These are phyloP conservation scores for Lagorchestes hirsutus DNA, from an alignment of 2,797 vertebrate species.

Conservation along the genomic window DNA sequence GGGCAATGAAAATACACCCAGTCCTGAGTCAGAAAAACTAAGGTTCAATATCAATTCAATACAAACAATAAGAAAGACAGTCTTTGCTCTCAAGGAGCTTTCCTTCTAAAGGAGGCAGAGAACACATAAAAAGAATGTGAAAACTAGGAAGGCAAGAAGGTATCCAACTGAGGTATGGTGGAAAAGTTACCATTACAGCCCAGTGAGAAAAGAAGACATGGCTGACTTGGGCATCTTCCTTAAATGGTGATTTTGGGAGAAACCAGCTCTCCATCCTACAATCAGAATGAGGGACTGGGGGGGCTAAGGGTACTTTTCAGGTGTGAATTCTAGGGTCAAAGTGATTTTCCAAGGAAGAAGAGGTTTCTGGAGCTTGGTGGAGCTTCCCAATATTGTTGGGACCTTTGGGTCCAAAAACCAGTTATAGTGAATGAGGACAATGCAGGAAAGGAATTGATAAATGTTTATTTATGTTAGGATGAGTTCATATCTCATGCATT, in stretches of 20 bases:
- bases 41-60: not conserved
- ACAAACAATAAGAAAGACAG: not conserved
- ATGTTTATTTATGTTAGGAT: not conserved
- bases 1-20: not conserved
- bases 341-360: not conserved
- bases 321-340: not conserved
- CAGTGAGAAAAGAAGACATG: not conserved
- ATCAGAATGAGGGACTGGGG: not conserved
- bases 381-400: not conserved
- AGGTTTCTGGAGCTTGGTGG: not conserved
- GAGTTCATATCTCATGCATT: not conserved
- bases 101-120: not conserved
- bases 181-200: not conserved
- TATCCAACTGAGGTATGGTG: not conserved
- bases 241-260: not conserved
- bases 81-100: not conserved
- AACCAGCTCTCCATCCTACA: not conserved
- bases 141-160: not conserved
- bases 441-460: not conserved
- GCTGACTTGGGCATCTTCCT: not conserved
- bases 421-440: not conserved
- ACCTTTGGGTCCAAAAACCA: not conserved
- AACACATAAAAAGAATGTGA: not conserved
- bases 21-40: not conserved
- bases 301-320: not conserved